These are phyloP conservation scores for Catocala nupta DNA, from an alignment of 2,888 invertebrate genomes.

Conservation along the genomic window DNA sequence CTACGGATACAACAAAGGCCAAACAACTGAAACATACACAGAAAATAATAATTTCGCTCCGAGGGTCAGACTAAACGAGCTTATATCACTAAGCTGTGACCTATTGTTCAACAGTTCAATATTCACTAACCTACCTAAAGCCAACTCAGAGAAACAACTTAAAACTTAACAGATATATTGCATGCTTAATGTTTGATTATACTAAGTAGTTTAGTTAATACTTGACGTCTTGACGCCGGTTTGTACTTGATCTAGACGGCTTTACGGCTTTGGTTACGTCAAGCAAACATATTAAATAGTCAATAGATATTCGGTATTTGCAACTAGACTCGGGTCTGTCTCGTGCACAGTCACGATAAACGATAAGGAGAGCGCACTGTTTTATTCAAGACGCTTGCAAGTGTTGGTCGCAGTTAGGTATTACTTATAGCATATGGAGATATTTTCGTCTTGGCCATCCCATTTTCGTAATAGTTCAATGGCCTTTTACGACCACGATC, in stretches of 20 bases:
- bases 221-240: background rate
- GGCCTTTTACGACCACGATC: too few relatives aligned
- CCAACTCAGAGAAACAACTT: background rate
- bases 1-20: slow-evolving; percentile 11
- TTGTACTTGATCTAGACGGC: background rate
- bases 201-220: background rate
- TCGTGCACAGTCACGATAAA: background rate
- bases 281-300: background rate
- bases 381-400: background rate
- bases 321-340: background rate
- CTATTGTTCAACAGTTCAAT: slow-evolving; percentile 10
- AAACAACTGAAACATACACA: slow-evolving; percentile 9
- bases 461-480: too few relatives aligned
- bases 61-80: slow-evolving; percentile 2
- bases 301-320: background rate
- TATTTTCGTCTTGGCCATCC: too few relatives aligned
- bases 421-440: too few relatives aligned
- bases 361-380: background rate
- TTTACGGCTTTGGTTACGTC: background rate
- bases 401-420: too few relatives aligned
- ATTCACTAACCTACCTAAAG: background rate
- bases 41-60: slow-evolving; percentile 14
- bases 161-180: slow-evolving; percentile 3
- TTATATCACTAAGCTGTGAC: slow-evolving; percentile 7
- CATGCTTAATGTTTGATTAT: background rate